Base-by-base conservation (phyloP, 2,888 invertebrate genomes). In the Leptura quadrifasciata region DNA sequence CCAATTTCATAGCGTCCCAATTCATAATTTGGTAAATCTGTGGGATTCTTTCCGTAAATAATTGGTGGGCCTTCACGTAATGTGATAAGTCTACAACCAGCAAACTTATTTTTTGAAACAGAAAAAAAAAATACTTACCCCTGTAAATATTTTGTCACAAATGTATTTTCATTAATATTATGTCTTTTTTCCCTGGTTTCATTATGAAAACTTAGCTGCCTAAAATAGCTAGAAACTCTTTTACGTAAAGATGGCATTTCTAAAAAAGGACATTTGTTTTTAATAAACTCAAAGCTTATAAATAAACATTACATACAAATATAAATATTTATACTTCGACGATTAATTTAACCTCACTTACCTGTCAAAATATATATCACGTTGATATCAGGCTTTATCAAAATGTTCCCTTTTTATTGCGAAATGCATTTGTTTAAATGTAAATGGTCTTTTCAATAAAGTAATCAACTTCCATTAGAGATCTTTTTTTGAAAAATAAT, bases 161-260 rank as follows among this genome's bases (percentile, higher is more conserved):
- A 94, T 84, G 93, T 93, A 77, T 93, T 92, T 82, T 91, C 91
- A 77, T 90, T 91, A 20, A 89, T 81, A 76, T 88, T 88, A 79
- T 89, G 88, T 65, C 89, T 91, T 87, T 85, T 90, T 83, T 90
- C 92, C 85, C 89, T 90, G 75, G 91, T 91, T 84, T 92, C 92
- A 78, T 92, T 91, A 79, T 93, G 91, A 84, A 93, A 93, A 84
- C 94, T 94, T 80, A 94, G 89, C 87, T 94, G 94, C 80, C 94
- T 91, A 88, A 94, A 93, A 88, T 94, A 94, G 79, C 93, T 94
- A 78, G 93, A 93, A 81, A 94, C 93, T 88, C 93, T 91, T 90
- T 94, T 94, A 73, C 93, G 90, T 84, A 94, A 90, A 75, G 94
- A 94, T 84, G 94, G 94, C 94, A 94, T 94, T 78, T 47, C 79